phyloP scores from a whole-genome alignment of 2,113 vertebrate species.

The Coptodon rendalli region DNA sequence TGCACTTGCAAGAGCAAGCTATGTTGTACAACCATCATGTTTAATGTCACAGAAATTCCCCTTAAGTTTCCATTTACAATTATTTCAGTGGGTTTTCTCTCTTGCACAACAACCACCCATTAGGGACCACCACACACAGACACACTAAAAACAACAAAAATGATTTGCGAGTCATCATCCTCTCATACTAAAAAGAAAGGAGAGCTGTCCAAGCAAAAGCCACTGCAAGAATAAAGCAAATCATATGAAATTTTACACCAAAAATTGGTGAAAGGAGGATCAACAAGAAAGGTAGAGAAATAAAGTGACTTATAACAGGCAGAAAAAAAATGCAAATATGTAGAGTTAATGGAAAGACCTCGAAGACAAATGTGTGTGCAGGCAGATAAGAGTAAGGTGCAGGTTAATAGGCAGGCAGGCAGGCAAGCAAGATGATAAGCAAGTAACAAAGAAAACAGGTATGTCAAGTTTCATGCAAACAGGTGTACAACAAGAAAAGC shows the following conservation, averaged over 20 bases:
- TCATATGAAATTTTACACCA: neutral
- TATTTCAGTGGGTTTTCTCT: neutral
- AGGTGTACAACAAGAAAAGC: neutral
- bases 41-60: neutral
- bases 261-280: neutral
- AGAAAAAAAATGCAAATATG: neutral
- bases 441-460: neutral
- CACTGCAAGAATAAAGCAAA: neutral
- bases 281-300: neutral
- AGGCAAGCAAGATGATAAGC: neutral
- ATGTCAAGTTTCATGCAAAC: neutral
- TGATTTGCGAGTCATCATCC: neutral
- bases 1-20: neutral
- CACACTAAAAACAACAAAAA: neutral
- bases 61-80: fast-evolving
- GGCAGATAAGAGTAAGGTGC: neutral
- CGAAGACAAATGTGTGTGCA: neutral
- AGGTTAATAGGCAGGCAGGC: neutral
- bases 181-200: neutral
- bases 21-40: neutral
- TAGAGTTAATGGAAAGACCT: neutral
- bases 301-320: neutral
- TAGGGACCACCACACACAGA: fast-evolving
- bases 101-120: neutral
- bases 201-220: neutral